Base-by-base conservation (phyloP, 1,140 invertebrate genomes). In the Leucophenga varia region DNA sequence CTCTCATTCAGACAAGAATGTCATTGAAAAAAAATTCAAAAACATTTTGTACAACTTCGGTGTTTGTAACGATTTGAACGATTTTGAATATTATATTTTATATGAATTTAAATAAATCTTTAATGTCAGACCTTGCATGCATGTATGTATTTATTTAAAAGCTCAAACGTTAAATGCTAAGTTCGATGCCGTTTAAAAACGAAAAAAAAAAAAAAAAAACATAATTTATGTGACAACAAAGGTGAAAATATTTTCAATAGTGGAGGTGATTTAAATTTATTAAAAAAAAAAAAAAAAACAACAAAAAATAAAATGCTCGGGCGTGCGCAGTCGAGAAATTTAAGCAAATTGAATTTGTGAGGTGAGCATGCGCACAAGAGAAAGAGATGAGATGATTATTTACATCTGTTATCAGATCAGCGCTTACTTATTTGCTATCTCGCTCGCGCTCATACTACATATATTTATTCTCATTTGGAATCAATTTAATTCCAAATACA, bases 251-350 rank as follows among this genome's bases (percentile, higher is more conserved):
- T 67, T 67, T 67, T 67, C 63, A 67, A 67, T 67, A 67, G n/a
- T n/a, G 63, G 67, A 67, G 63, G 63, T 67, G 63, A 67, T 67
- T 67, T 67, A 67, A 67, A 67, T 67, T 67, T 67, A 67, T 67
- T 67, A 67, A 67, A 67, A 63, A 63, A 67, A 67, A 65, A 63
- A 65, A 67, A 67, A 67, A 34, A 67, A 63, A 49, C 53, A 28
- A 10, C 3, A 8, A 30, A 19, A 9, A 17, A 25, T 34, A 17
- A 16, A 12, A 7, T n/a, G 30, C 19, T 9, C 10, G 9, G n/a
- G n/a, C n/a, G n/a, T n/a, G n/a, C n/a, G n/a, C n/a, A n/a, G n/a
- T n/a, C n/a, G n/a, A n/a, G n/a, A 65, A 54, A 54, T 30, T 52
- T 48, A 61, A 52, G 59, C 63, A 67, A 67, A 67, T 67, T 67